Base-by-base conservation (phyloP, 2,888 invertebrate genomes). In the Morpho helenor region DNA sequence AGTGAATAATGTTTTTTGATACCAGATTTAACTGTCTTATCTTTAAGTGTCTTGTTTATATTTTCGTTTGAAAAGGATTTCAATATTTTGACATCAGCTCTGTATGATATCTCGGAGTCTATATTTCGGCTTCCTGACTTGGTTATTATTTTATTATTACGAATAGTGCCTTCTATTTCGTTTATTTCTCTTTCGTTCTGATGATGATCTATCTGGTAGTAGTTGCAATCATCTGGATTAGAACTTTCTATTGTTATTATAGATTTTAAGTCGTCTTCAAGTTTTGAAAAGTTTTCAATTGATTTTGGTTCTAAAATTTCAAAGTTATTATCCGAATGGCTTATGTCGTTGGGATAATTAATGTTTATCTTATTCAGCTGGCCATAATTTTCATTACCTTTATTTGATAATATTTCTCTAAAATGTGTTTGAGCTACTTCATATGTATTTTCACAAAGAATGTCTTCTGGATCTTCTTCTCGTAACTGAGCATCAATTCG, bases 401-500 rank as follows among this genome's bases (percentile, higher is more conserved):
- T 86, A 10, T 77, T 70, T 16, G 80, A 79, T 62, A 85, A 76
- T 68, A 89, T 84, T 70, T 89, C 85, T 58, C 78, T 68, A 64
- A 89, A 87, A 72, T 85, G 81, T n/a, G 80, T 80, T 72, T 86
- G 84, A 47, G 88, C 82, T 68, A 87, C 79, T 79, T 89, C 89
- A 64, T 88, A 90, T 16, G 85, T 82, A 65, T 83, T 87, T 79
- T 89, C 87, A 65, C 80, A 81, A 60, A 80, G 79, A 67, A 82
- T 79, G 50, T 90, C 87, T 72, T 90, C 87, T 60, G 82, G 82
- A 65, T 87, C 87, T 70, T 86, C 86, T 71, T 88, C 84, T 72
- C 95, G 85, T 57, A 95, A 78, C 75, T 94, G 94, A 58, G 93
- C 93, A 76, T 95, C 95, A 69, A 95, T 95, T 66, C 93, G 92